A percentile compares a stretch with the other conserved stretches of the same genome.
Conservation (phyloP, 2,888 invertebrate species). For the Eumacrocentrus americanus region DNA sequence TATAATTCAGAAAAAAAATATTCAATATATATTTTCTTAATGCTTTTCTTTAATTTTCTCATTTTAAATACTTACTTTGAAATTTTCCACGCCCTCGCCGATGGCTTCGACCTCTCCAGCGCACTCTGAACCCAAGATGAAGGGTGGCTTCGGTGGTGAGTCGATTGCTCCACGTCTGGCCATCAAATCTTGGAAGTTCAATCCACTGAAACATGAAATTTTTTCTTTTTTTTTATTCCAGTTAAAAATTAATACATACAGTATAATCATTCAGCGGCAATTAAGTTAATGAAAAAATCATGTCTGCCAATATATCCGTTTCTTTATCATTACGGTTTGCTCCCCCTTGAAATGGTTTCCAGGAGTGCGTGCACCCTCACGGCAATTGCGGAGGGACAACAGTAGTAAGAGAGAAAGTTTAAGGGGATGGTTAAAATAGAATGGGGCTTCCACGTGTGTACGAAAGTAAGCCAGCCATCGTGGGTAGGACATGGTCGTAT, state of each 20-base stretch:
- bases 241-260: background rate
- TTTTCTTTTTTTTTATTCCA: background rate
- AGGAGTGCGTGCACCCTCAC: background rate
- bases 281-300: background rate
- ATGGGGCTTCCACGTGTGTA: background rate
- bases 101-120: conserved; percentile 82
- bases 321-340: background rate
- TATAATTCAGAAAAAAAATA: too few species aligned
- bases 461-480: background rate
- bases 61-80: conserved; percentile 67
- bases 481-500: background rate
- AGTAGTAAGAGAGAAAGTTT: background rate
- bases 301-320: background rate
- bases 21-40: background rate
- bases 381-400: background rate
- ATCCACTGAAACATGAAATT: conserved; percentile 67
- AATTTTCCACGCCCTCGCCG: conserved; percentile 79
- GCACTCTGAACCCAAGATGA: conserved; percentile 88
- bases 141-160: conserved; percentile 86
- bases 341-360: background rate
- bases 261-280: background rate
- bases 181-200: conserved; percentile 90
- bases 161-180: conserved; percentile 86
- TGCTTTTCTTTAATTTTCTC: background rate
- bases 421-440: background rate